A percentile compares a stretch with the other conserved stretches of the same genome.
Conservation (phyloP, 2,888 invertebrate genomes). For the Cryptus viduatorius region DNA sequence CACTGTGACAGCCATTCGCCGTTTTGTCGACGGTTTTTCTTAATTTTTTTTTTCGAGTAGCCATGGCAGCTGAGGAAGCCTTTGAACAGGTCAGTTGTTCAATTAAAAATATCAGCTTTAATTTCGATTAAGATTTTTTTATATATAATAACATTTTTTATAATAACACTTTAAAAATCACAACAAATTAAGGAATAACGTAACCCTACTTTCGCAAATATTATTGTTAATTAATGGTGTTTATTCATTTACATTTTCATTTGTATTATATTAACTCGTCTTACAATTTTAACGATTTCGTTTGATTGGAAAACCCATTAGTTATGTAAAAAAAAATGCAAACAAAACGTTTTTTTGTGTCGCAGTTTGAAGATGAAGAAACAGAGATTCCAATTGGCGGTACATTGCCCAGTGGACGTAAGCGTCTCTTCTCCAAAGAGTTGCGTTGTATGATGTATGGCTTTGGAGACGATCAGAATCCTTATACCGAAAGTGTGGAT, state of each 20-base stretch:
- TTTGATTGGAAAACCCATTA: too few relatives aligned
- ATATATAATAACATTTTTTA: background rate
- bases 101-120: background rate
- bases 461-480: conserved; percentile 99
- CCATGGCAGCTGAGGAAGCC: conserved; percentile 77
- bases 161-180: background rate
- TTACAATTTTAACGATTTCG: too few relatives aligned
- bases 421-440: conserved; percentile 96
- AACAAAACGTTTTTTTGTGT: background rate
- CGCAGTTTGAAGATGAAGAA: conserved; percentile 88
- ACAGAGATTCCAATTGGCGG: conserved; percentile 90
- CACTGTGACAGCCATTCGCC: background rate
- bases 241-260: too few relatives aligned
- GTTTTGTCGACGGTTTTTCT: background rate
- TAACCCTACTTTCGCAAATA: background rate
- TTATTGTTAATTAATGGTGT: too few relatives aligned
- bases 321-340: background rate
- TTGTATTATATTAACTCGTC: too few relatives aligned
- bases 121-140: background rate
- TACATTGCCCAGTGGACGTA: conserved; percentile 89
- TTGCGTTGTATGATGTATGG: conserved; percentile 99
- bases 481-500: conserved; percentile 99
- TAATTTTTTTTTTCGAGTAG: background rate
- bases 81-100: conserved; percentile 77
- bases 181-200: background rate